Conservation (phyloP, 2,797 vertebrate genomes). For the Bufotes viridis region DNA sequence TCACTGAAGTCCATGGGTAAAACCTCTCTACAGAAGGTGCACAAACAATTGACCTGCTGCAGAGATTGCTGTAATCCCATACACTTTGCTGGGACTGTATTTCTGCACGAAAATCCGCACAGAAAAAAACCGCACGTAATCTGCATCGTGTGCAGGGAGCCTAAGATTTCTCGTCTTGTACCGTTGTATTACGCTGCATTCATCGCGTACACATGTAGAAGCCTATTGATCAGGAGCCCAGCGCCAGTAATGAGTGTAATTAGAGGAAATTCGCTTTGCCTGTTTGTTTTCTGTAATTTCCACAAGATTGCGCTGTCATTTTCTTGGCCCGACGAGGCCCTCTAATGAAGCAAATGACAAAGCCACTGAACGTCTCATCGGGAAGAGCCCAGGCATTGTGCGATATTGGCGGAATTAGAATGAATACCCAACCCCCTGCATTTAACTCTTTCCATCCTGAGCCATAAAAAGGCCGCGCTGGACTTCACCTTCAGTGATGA, state of each 20-base stretch:
- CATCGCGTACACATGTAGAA: not conserved
- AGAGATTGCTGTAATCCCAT: too few relatives aligned
- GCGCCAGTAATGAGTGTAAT: constrained; percentile 19
- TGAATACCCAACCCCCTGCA: not conserved
- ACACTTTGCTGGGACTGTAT: too few relatives aligned
- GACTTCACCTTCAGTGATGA: too few relatives aligned
- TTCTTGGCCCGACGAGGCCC: constrained; percentile 15
- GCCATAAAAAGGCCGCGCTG: not conserved
- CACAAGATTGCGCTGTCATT: not conserved
- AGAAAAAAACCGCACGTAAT: too few relatives aligned
- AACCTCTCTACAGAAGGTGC: too few relatives aligned
- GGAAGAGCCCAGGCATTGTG: not conserved
- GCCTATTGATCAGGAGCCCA: constrained; percentile 20
- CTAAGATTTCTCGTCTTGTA: not conserved
- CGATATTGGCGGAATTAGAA: not conserved
- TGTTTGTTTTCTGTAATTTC: constrained; percentile 40
- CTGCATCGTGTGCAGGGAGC: too few relatives aligned
- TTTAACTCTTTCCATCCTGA: not conserved
- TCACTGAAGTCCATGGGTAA: too few relatives aligned
- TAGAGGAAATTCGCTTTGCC: constrained; percentile 33
- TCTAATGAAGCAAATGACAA: constrained; percentile 16
- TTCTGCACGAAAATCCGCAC: too few relatives aligned
- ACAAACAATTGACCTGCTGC: too few relatives aligned
- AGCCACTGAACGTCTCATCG: not conserved
- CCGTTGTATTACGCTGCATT: not conserved